These are phyloP conservation scores for Tolypeutes matacus DNA, from an alignment of 2,797 vertebrate genomes.

Conservation along the genomic window DNA sequence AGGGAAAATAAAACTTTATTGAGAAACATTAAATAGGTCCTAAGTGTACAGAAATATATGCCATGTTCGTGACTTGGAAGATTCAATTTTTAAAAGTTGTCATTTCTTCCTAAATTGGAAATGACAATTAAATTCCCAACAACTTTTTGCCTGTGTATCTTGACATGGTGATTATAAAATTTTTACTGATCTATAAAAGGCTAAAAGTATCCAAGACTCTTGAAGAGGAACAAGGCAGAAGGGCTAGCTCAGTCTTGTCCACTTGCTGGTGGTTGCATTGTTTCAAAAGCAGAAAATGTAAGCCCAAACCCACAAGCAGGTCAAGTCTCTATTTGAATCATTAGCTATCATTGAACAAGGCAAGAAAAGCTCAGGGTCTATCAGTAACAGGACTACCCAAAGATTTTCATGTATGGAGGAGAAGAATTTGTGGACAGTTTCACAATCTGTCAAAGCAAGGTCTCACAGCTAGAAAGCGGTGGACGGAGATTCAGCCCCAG, in stretches of 20 bases:
- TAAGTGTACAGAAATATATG: neutral
- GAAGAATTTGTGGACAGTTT: neutral
- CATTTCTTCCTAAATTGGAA: neutral
- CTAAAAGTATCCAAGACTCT: neutral
- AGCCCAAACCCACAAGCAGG: neutral
- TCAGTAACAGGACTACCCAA: neutral
- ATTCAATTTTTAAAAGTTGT: neutral
- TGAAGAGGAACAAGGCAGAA: neutral
- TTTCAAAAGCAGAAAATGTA: neutral
- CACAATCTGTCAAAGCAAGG: neutral
- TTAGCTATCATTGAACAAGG: neutral
- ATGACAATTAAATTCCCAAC: too few relatives aligned
- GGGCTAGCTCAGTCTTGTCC: neutral
- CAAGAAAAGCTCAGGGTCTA: too few relatives aligned
- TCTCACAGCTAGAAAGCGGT: neutral
- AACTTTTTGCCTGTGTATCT: neutral
- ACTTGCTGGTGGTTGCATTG: neutral
- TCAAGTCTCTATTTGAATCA: neutral
- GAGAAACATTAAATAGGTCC: neutral
- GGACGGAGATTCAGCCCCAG: too few relatives aligned
- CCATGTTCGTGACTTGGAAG: neutral
- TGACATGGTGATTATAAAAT: neutral
- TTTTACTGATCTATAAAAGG: neutral
- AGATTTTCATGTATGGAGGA: neutral
- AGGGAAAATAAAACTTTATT: neutral